A percentile compares a stretch with the other conserved stretches of the same genome.
Conservation (phyloP, 2,797 vertebrate species). For the Botia almorhae region DNA sequence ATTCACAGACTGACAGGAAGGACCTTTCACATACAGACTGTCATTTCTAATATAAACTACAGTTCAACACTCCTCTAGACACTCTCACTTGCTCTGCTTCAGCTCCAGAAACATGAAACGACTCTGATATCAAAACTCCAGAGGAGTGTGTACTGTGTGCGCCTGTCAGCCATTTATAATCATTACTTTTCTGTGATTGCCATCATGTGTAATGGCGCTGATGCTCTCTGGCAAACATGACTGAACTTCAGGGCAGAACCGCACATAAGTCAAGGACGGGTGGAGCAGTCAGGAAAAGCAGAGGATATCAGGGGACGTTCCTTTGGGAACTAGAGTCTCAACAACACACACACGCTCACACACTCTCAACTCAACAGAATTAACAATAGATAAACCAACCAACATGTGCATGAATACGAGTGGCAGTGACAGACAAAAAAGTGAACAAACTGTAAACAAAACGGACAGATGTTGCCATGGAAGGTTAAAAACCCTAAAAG, state of each 20-base stretch:
- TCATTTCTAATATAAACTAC: conserved; percentile 17
- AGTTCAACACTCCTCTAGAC: conserved; percentile 4
- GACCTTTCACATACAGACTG: conserved; percentile 42
- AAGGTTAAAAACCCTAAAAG: not conserved
- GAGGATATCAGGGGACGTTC: conserved; percentile 21
- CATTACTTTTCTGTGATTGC: too few relatives aligned
- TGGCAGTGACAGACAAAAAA: not conserved
- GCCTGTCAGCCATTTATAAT: too few relatives aligned
- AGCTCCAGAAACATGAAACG: not conserved
- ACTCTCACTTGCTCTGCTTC: not conserved
- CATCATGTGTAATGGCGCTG: not conserved
- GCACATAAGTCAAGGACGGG: not conserved
- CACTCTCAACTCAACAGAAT: not conserved
- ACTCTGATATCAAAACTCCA: not conserved
- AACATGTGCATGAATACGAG: not conserved
- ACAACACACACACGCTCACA: not conserved
- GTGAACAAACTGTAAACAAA: not conserved
- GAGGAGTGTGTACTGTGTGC: not conserved
- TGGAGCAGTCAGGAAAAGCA: not conserved
- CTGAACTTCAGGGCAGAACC: not conserved
- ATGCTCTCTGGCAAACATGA: not conserved
- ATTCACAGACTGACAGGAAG: conserved; percentile 52
- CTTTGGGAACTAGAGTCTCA: conserved; percentile 30
- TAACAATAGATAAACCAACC: not conserved
- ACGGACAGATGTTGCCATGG: not conserved